phyloP scores from a whole-genome alignment of 2,888 invertebrate genomes.

The Polymixis lichenea region DNA sequence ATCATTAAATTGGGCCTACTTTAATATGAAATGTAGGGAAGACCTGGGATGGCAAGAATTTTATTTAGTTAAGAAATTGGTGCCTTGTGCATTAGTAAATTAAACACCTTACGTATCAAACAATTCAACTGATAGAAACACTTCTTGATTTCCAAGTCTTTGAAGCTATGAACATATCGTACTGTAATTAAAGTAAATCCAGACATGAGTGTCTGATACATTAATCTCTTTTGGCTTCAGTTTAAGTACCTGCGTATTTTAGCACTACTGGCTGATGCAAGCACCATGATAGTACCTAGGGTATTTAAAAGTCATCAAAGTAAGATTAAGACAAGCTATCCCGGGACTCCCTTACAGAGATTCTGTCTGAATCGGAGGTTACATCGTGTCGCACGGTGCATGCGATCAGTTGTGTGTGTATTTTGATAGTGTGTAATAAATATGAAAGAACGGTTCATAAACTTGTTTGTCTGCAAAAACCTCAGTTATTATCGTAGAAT shows the following conservation, averaged over 20 bases:
- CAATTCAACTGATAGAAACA: neutral
- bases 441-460: neutral
- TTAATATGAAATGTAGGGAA: conserved; percentile 45
- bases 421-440: conserved; percentile 21
- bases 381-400: conserved; percentile 54
- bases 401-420: conserved; percentile 45
- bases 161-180: neutral
- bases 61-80: neutral
- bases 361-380: conserved; percentile 24
- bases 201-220: neutral
- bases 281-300: neutral
- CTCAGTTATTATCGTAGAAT: conserved; percentile 10
- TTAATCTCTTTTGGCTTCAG: neutral
- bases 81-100: neutral
- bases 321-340: neutral
- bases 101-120: neutral
- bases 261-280: neutral
- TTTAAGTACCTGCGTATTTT: neutral
- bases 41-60: conserved; percentile 20
- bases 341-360: conserved; percentile 27
- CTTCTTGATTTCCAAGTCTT: neutral
- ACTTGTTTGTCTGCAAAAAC: conserved; percentile 27
- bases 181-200: neutral
- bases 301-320: neutral
- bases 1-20: conserved; percentile 58